Evolutionary conservation across 2,888 invertebrate species (phyloP), one percentile per base, ranked within the genome.

Genomic region (Drosophila gaucha): DNA sequence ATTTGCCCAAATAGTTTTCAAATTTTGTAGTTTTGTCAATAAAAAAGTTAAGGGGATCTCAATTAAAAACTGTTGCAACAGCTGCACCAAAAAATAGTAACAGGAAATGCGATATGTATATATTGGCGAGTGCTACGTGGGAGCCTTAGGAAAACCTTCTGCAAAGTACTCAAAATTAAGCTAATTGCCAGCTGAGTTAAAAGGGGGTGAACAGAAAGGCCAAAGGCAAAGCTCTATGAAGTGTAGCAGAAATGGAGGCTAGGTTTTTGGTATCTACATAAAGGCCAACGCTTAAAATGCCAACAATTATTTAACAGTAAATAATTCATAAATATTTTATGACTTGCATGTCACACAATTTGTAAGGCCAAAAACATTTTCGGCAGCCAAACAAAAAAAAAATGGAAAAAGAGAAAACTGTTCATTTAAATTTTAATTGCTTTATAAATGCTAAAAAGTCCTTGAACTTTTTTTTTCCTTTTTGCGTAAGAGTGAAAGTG

Each of bases 341-440:
- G 77, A 77, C 79, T 74, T 55, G 59, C 77, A 83, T 80, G 80
- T 82, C 84, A 80, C 84, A 80, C 80, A 80, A 80, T 66, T 69
- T 74, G 80, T 74, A 74, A 58, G 68, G 43, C 44, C 30, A 58
- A 68, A 76, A 77, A 65, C 59, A 59, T 62, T 72, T 64, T 70
- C 9, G 20, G 50, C n/a, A 63, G 56, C 3, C 20, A 58, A 78
- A 78, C 85, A 86, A 31, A 12, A 43, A 28, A 28, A 6, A 16
- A 44, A 26, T 12, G 12, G 18, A 6, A 5, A 16, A 30, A 18
- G 18, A 16, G 28, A 28, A n/a, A 44, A 44, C 78, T 87, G 80
- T 86, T 89, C 87, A 89, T 89, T 89, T 89, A 88, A 89, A 89
- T 89, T 89, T 89, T 89, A 89, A 89, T 89, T 89, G 89, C 89